phyloP scores from a whole-genome alignment of 2,888 invertebrate genomes.

The Galeopsomyia nigrocyanea region DNA sequence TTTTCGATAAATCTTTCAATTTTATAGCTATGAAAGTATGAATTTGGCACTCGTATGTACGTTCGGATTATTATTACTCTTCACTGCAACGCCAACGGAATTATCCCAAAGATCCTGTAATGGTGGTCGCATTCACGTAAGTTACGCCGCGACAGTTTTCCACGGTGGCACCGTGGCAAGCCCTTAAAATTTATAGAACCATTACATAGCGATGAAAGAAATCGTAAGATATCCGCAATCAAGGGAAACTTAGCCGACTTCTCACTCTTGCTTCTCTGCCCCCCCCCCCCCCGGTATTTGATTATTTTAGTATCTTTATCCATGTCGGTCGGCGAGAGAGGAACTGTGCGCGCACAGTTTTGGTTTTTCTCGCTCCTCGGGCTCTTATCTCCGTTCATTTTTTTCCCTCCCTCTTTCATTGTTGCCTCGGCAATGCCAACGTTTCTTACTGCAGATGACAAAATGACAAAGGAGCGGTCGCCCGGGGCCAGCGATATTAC shows the following conservation, averaged over 20 bases:
- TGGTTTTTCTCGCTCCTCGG: conserved; percentile 3
- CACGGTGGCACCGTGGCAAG: too few species aligned
- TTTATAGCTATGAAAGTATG: background rate
- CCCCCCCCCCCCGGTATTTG: conserved; percentile 16
- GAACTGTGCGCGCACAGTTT: background rate
- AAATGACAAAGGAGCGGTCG: conserved; percentile 67
- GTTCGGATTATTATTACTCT: background rate
- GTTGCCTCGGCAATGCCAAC: conserved; percentile 28
- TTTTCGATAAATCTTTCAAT: too few species aligned
- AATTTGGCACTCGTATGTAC: background rate
- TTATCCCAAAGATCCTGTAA: conserved; percentile 23
- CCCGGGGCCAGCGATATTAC: conserved; percentile 66
- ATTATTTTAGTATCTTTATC: conserved; percentile 38
- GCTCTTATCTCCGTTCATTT: conserved; percentile 11
- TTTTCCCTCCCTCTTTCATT: conserved; percentile 25
- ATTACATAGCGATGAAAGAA: background rate
- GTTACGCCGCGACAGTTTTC: background rate
- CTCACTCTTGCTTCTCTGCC: background rate
- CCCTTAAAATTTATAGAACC: background rate
- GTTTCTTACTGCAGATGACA: conserved; percentile 62
- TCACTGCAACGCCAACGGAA: background rate
- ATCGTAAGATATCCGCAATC: conserved; percentile 15
- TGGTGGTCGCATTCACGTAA: conserved; percentile 5
- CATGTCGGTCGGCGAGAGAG: conserved; percentile 12
- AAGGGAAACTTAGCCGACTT: background rate